Conservation (phyloP, 2,888 invertebrate species). For the Neoaliturus tenellus region DNA sequence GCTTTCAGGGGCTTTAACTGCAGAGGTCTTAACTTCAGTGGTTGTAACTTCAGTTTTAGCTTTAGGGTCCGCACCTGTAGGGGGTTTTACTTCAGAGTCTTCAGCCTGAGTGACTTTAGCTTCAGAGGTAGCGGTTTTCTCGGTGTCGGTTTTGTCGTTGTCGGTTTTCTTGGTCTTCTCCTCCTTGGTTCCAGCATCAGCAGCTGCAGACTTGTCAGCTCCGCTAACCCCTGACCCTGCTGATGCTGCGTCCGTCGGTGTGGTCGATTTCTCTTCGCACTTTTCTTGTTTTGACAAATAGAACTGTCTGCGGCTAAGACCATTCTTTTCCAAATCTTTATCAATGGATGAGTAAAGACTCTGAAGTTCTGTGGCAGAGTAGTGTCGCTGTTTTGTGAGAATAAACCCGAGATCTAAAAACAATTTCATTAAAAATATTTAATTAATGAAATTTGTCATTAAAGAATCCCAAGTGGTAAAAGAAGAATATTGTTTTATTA, state of each 20-base stretch:
- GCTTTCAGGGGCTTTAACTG: too few relatives aligned
- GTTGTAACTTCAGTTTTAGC: too few relatives aligned
- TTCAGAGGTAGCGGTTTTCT: background rate
- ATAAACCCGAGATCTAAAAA: background rate
- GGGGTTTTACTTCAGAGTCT: background rate
- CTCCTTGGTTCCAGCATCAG: background rate
- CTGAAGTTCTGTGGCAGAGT: background rate
- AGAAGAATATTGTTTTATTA: too few relatives aligned
- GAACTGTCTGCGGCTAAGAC: background rate
- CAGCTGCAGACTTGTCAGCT: background rate
- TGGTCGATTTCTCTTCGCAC: background rate
- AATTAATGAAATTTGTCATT: too few relatives aligned
- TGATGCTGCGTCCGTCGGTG: background rate
- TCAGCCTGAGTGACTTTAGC: background rate
- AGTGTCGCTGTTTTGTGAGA: background rate
- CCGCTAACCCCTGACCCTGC: background rate
- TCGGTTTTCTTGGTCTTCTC: too few relatives aligned
- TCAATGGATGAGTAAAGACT: constrained; percentile 8
- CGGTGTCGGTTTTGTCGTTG: background rate
- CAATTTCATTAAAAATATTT: too few relatives aligned
- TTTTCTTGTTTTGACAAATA: background rate
- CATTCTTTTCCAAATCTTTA: background rate
- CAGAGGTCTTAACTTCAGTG: too few relatives aligned
- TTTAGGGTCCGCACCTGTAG: too few relatives aligned
- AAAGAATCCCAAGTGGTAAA: too few relatives aligned